Base-by-base conservation (phyloP, 64 coral and sea anemone species). In the Anthopleura sola region DNA sequence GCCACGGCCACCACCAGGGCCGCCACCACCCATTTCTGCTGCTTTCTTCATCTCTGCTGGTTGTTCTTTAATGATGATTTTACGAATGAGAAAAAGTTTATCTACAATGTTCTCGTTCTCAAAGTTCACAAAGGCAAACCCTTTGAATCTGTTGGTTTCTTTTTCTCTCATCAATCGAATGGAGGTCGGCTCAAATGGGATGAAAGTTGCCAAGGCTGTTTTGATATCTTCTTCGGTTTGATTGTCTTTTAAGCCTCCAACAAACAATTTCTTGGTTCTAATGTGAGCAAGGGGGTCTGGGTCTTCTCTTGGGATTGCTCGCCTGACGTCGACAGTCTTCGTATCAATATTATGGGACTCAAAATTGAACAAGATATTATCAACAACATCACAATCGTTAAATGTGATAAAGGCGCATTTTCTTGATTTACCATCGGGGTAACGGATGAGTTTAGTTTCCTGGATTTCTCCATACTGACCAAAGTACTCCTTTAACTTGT, bases 31-130 rank as follows among this genome's bases (percentile, higher is more conserved):
- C 13, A 82, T 66, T 21, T 96, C 94, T 81, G 91, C 90, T 58
- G 94, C 94, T 78, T 96, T 96, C 87, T 96, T 96, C 84, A 96
- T 82, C n/a, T 96, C 94, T 44, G 91, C 94, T 51, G 84, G 68
- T 49, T 82, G 88, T 5, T 57, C 37, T 68, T 91, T 89, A 36
- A 96, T 80, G 7, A 68, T 55, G 32, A 48, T 40, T 75, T 64
- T 46, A 60, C 94, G 88, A 24, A 96, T 84, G 24, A 96, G 91
- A 34, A 84, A 96, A 17, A 96, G 69, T 68, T 96, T 96, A 56
- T 96, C 94, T 15, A 96, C 94, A 36, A 96, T 86, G 55, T 96
- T 78, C 82, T 96, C 94, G 54, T 86, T 96, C 17, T 92, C 86
- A 83, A 92, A 96, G 54, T 85, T 32, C 19, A 36, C 94, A 92